Evolutionary conservation across 2,797 vertebrate genomes (phyloP).

Genomic region (Allobates femoralis): DNA sequence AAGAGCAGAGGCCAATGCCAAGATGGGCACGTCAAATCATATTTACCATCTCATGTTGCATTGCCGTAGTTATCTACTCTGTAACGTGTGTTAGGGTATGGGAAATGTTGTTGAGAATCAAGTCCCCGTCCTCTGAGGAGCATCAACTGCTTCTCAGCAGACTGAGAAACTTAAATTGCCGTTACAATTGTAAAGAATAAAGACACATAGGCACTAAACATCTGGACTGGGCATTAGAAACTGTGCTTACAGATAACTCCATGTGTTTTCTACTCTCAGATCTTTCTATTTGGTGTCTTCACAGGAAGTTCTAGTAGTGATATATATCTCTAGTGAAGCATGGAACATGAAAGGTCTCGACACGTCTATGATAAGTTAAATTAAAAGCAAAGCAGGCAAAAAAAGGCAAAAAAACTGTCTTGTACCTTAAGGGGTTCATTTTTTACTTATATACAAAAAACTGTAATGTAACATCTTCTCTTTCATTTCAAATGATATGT

Average conservation of each 20-base stretch:
- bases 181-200: constrained; percentile 20
- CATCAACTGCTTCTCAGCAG: neutral
- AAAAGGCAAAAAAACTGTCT: no score
- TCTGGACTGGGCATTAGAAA: constrained; percentile 12
- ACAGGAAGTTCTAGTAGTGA: neutral
- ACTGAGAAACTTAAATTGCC: neutral
- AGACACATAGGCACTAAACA: neutral
- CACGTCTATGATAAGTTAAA: neutral
- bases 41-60: neutral
- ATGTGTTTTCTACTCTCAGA: constrained; percentile 13
- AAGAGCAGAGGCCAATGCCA: constrained; percentile 49
- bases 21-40: constrained; percentile 22
- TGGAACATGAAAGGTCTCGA: neutral
- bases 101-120: neutral
- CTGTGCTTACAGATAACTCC: constrained; percentile 1
- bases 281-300: constrained; percentile 4
- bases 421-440: no score
- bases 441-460: no score
- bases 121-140: neutral
- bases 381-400: no score
- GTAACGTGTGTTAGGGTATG: neutral
- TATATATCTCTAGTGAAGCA: neutral
- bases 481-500: no score
- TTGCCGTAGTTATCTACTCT: neutral
- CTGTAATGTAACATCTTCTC: no score